These are phyloP conservation scores for Cheilosia pagana DNA, from an alignment of 2,888 invertebrate species.

Conservation along the genomic window DNA sequence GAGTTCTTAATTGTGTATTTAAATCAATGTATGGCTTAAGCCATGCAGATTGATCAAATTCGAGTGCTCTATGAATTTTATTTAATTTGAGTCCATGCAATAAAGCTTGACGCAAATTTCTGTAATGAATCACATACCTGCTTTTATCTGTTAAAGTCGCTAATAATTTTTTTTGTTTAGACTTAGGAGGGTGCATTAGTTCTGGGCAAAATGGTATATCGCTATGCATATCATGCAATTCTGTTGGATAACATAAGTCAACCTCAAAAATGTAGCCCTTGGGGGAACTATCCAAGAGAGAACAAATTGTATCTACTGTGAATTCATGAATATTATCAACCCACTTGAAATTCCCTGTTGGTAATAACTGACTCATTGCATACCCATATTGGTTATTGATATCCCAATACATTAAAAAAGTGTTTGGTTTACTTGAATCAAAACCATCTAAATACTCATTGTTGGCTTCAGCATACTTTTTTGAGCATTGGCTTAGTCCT, in stretches of 20 bases:
- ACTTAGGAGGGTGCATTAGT: background rate
- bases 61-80: background rate
- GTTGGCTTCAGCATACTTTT: background rate
- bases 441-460: constrained; percentile 5
- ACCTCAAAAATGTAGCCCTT: constrained; percentile 15
- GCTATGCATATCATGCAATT: background rate
- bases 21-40: too few species aligned
- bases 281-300: background rate
- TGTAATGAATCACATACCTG: constrained; percentile 7
- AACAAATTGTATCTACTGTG: background rate
- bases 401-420: constrained; percentile 21
- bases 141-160: constrained; percentile 2
- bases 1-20: too few species aligned
- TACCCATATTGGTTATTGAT: constrained; percentile 22
- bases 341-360: too few species aligned
- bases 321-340: constrained; percentile 7
- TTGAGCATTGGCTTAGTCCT: constrained; percentile 14
- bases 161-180: constrained; percentile 3
- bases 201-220: background rate
- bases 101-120: background rate
- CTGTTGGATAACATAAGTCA: constrained; percentile 4
- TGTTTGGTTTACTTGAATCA: background rate
- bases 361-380: too few species aligned
- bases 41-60: too few species aligned
- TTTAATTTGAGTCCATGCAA: background rate